These are phyloP conservation scores for Podargus strigoides DNA, from an alignment of 2,797 vertebrate genomes.

Conservation along the genomic window DNA sequence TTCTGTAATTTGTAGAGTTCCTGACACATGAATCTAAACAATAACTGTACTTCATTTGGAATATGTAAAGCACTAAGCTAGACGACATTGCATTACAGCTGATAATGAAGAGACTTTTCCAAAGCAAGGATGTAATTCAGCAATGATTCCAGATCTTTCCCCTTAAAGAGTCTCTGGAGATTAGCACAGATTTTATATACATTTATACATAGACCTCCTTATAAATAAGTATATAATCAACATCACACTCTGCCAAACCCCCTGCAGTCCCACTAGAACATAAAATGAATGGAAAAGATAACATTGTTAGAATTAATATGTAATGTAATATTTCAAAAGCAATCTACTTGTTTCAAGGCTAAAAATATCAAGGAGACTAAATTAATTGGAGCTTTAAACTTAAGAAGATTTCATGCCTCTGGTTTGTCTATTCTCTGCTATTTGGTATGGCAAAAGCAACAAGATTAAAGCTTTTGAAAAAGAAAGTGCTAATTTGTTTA, in stretches of 20 bases:
- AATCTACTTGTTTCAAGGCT: neutral
- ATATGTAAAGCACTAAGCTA: neutral
- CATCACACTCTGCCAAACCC: neutral
- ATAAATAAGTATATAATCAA: neutral
- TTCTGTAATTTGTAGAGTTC: neutral
- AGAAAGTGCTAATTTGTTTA: slow-evolving; percentile 3
- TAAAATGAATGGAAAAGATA: neutral
- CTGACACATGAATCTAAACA: neutral
- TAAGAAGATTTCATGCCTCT: neutral
- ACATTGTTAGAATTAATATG: neutral
- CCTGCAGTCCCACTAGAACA: neutral
- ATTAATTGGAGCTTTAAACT: neutral
- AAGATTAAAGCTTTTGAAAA: neutral
- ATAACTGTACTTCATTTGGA: neutral
- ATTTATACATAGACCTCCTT: neutral
- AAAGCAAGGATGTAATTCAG: neutral
- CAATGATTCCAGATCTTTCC: neutral
- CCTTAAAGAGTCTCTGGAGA: neutral
- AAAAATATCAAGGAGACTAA: neutral
- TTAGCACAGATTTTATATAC: neutral
- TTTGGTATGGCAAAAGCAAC: neutral
- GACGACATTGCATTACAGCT: neutral
- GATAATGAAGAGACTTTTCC: neutral
- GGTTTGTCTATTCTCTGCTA: neutral
- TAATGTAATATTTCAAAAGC: neutral